A percentile compares a stretch with the other conserved stretches of the same genome.
Evolutionary conservation across 2,888 invertebrate species (phyloP).

Genomic region (Macrophya annulata): DNA sequence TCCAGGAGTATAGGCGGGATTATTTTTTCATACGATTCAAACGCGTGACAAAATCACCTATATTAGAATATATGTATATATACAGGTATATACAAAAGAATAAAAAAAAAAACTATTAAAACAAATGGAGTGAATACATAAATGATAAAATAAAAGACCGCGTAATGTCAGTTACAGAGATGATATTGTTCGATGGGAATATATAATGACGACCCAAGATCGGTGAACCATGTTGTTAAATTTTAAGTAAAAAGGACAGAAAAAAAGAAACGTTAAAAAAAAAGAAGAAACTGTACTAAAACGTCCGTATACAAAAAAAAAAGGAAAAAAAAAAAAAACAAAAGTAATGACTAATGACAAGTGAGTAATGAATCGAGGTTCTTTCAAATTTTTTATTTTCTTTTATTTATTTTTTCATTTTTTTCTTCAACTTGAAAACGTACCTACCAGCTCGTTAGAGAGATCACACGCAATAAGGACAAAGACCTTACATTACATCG

Average conservation of each 20-base stretch:
- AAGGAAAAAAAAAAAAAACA: conserved; percentile 15
- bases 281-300: neutral
- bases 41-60: conserved; percentile 17
- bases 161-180: neutral
- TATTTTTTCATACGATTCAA: neutral
- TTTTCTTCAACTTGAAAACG: neutral
- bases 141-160: neutral
- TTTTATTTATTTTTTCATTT: neutral
- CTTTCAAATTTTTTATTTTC: neutral
- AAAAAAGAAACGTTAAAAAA: neutral
- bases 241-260: neutral
- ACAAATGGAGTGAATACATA: neutral
- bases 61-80: neutral
- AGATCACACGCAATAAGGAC: conserved; percentile 28
- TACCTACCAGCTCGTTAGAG: neutral
- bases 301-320: neutral
- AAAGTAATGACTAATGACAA: conserved; percentile 32
- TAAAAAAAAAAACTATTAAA: neutral
- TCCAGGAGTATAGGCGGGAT: neutral
- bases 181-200: conserved; percentile 2
- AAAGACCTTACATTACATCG: conserved; percentile 24
- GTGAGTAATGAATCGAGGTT: conserved; percentile 25
- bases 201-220: conserved; percentile 7
- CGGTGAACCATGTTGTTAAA: conserved; percentile 10
- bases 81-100: neutral